Evolutionary conservation across 2,888 invertebrate genomes (phyloP).

Genomic region (Heliconius erato): DNA sequence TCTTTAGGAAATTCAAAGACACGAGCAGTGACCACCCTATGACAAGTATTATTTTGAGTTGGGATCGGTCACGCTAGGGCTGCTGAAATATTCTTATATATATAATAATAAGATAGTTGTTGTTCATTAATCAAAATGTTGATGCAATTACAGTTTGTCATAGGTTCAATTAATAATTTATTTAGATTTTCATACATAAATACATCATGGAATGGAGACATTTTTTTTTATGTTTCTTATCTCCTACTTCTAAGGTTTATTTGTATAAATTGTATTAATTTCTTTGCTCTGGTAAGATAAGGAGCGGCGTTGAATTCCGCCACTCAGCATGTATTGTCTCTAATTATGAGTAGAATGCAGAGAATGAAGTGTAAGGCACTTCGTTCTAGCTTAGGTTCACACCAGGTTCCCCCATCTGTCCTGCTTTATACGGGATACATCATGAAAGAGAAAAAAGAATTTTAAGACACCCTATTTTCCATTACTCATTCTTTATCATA

Average conservation of each 20-base stretch:
- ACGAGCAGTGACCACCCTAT: conserved; percentile 75
- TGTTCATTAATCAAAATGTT: not conserved
- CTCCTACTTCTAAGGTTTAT: not conserved
- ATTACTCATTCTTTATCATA: not conserved
- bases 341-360: too few species aligned
- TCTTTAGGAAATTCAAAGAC: conserved; percentile 67
- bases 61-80: conserved; percentile 81
- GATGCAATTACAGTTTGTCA: not conserved
- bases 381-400: too few species aligned
- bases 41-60: conserved; percentile 79
- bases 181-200: too few species aligned
- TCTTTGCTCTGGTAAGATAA: not conserved
- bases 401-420: too few species aligned
- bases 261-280: not conserved
- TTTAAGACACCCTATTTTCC: not conserved
- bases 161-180: too few species aligned
- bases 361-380: too few species aligned
- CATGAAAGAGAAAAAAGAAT: too few species aligned
- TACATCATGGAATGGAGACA: too few species aligned
- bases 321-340: too few species aligned
- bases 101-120: not conserved
- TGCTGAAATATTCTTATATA: conserved; percentile 57
- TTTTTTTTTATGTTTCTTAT: too few species aligned
- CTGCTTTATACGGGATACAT: too few species aligned
- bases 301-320: not conserved